Conservation (phyloP, 2,113 vertebrate genomes). For the Macrotis lagotis region DNA sequence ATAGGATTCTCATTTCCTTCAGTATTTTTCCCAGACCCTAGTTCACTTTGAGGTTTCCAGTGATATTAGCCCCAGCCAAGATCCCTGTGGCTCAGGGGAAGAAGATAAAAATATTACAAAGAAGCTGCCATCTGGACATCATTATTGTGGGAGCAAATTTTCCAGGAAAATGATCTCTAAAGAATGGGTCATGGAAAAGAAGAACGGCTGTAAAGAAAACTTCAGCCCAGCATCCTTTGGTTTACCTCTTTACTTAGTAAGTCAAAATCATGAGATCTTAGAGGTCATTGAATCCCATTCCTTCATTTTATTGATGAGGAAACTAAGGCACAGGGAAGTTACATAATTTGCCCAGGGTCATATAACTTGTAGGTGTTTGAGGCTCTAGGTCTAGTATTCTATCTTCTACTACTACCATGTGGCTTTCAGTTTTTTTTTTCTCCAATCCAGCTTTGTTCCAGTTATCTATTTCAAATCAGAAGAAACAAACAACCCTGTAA, state of each 20-base stretch:
- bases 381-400: not conserved
- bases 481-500: conserved; percentile 19
- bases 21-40: no score
- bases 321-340: not conserved
- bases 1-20: not conserved
- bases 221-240: not conserved
- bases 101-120: conserved; percentile 87
- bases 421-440: not conserved
- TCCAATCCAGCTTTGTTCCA: not conserved
- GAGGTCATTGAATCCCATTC: not conserved
- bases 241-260: not conserved
- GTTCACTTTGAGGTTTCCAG: conserved; percentile 84
- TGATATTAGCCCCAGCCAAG: conserved; percentile 85
- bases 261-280: not conserved
- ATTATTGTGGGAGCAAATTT: conserved; percentile 80
- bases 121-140: conserved; percentile 71
- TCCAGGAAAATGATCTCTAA: conserved; percentile 82
- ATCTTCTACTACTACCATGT: not conserved
- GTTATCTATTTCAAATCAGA: not conserved
- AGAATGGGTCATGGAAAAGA: not conserved
- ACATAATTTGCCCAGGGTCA: not conserved
- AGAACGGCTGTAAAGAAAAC: not conserved
- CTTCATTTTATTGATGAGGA: not conserved
- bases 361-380: not conserved
- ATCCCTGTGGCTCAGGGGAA: conserved; percentile 86